Conservation (phyloP, 2,113 vertebrate species). For the Phrynosoma blainvillii region DNA sequence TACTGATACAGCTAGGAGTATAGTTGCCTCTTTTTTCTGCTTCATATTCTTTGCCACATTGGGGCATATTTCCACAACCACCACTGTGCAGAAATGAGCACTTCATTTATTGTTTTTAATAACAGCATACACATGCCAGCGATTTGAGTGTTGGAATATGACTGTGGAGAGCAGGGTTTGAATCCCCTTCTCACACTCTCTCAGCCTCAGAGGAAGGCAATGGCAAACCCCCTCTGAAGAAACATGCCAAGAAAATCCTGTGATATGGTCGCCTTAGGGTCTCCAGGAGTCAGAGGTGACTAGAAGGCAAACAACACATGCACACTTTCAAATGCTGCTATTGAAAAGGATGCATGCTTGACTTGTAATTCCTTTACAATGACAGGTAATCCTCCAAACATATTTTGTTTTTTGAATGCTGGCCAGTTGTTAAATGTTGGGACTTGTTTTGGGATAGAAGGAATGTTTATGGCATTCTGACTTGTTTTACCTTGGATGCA, state of each 20-base stretch:
- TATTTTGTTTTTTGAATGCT: conserved; percentile 30
- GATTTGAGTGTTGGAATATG: too few species aligned
- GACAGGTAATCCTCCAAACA: background rate
- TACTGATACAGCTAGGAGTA: too few species aligned
- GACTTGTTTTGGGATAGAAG: conserved; percentile 44
- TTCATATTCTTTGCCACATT: background rate
- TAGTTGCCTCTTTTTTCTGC: background rate
- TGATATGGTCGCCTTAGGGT: too few species aligned
- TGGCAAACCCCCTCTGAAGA: too few species aligned
- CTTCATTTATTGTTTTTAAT: background rate
- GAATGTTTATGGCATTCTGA: conserved; percentile 53
- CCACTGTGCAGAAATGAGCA: background rate
- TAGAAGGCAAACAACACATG: background rate
- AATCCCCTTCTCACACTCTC: too few species aligned
- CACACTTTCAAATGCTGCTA: background rate
- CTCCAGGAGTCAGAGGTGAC: too few species aligned
- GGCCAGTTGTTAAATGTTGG: conserved; percentile 37
- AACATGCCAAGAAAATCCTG: too few species aligned
- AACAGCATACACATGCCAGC: background rate
- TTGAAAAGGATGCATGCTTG: conserved; percentile 30
- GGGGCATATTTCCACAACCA: background rate
- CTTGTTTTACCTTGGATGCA: conserved; percentile 65
- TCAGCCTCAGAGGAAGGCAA: too few species aligned
- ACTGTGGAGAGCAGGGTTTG: too few species aligned
- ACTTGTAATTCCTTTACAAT: background rate